These are phyloP conservation scores for Nebria salina DNA, from an alignment of 2,888 invertebrate genomes.

Conservation along the genomic window DNA sequence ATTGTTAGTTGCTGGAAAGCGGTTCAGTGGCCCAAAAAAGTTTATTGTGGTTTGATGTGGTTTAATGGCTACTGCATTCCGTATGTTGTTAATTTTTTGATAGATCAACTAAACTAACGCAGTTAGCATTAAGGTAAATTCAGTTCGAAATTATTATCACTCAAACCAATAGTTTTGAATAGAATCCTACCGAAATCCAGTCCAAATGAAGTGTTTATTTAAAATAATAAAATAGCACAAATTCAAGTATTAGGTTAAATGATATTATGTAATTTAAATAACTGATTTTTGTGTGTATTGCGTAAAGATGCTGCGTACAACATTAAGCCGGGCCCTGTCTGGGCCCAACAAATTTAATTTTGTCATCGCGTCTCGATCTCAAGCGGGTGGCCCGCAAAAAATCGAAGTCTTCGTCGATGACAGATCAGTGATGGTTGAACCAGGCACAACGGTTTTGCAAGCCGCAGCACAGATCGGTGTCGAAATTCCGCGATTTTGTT, in stretches of 20 bases:
- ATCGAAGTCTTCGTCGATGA: constrained; percentile 98
- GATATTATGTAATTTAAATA: constrained; percentile 46
- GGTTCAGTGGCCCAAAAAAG: too few relatives aligned
- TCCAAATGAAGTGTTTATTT: not conserved
- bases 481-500: constrained; percentile 99
- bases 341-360: constrained; percentile 57
- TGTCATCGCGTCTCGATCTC: constrained; percentile 15
- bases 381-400: constrained; percentile 66
- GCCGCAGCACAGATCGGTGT: constrained; percentile 95
- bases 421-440: constrained; percentile 90
- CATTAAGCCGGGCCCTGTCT: constrained; percentile 73
- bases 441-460: constrained; percentile 96
- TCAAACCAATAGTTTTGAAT: not conserved
- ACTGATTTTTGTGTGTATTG: constrained; percentile 37
- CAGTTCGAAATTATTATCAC: not conserved
- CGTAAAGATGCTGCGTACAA: constrained; percentile 78
- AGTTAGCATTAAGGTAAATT: constrained; percentile 36
- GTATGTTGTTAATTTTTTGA: constrained; percentile 44
- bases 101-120: constrained; percentile 29
- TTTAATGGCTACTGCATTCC: constrained; percentile 29
- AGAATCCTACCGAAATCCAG: not conserved
- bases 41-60: not conserved
- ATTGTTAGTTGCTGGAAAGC: too few relatives aligned
- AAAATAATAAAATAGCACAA: not conserved
- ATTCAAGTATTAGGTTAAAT: constrained; percentile 18